Percentiles rank a stretch among this genome's conserved stretches.
Conservation (phyloP, 2,797 vertebrate genomes). For the Hybognathus amarus region DNA sequence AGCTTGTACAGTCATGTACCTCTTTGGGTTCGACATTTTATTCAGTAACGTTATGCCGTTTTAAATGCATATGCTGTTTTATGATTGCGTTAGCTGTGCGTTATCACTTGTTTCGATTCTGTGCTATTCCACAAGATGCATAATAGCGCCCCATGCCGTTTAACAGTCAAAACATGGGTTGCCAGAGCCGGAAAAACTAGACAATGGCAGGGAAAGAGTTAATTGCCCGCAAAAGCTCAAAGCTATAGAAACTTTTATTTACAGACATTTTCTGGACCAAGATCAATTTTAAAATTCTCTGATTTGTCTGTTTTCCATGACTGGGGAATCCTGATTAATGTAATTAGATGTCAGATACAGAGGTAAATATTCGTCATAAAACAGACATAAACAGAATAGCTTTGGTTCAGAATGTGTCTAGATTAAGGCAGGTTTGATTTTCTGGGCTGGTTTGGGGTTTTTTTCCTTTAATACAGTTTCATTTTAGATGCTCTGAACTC, state of each 20-base stretch:
- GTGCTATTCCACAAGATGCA: neutral
- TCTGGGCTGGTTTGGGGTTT: neutral
- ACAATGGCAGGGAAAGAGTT: neutral
- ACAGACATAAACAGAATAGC: neutral
- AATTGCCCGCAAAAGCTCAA: neutral
- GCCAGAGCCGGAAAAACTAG: neutral
- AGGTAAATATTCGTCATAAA: neutral
- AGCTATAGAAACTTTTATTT: neutral
- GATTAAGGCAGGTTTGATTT: slow-evolving; percentile 10
- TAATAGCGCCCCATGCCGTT: too few relatives aligned
- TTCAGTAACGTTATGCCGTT: neutral
- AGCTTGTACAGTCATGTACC: neutral
- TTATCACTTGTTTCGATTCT: neutral
- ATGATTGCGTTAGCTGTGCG: neutral
- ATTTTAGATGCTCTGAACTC: neutral
- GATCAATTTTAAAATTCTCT: neutral
- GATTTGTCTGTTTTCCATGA: neutral
- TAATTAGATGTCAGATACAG: neutral
- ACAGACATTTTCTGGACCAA: too few relatives aligned
- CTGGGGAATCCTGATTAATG: neutral
- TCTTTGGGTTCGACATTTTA: neutral
- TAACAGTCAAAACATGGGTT: neutral
- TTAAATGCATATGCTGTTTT: neutral
- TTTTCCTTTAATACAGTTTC: neutral
- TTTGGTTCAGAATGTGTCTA: slow-evolving; percentile 1